Evolutionary conservation across 92 coral and sea anemone genomes (phyloP), one percentile per base, ranked within the genome.

Genomic region (Montipora capitata): DNA sequence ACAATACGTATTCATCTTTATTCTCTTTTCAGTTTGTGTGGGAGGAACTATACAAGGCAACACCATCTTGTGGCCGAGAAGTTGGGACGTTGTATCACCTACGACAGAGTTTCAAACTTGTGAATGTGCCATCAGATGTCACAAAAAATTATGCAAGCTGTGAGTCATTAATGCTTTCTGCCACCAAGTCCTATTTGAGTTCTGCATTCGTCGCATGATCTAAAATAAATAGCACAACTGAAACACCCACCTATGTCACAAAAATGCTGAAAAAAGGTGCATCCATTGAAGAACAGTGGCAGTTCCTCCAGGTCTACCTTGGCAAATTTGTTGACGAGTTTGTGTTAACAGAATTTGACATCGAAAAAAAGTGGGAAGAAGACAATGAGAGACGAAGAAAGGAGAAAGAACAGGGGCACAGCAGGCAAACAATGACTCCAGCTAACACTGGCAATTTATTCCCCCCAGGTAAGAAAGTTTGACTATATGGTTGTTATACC

Each of bases 171-270:
- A 91, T 94, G 94, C 74, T 91, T 4, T 84, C 93, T 4, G 85
- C 94, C 44, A 94, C 93, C 9, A 91, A 91, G 70, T 92, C 96
- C 44, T 87, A 84, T 61, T 44, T 91, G 35, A 91, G 91, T 72
- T 79, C 91, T 43, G 96, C 96, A 3, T 94, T 94, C 64, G 76
- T 94, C 84, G 44, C 74, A 39, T 94, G 94, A 90, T 48, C 94
- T 11, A 67, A 38, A 7, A 74, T 76, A 6, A 49, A 48, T 17
- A 82, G 51, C 77, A 65, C 68, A 38, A 83, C 87, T 1, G 39
- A 42, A n/a, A 68, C 35, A 10, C 87, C 87, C 6, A 51, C 80
- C 16, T 83, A 73, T 56, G 77, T 83, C 1, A 40, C 7, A 45
- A 49, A 56, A 57, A 44, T 20, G 5, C 27, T 59, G 39, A 69